Evolutionary conservation across 2,797 vertebrate species (phyloP).

Genomic region (Gallinago solitaria): DNA sequence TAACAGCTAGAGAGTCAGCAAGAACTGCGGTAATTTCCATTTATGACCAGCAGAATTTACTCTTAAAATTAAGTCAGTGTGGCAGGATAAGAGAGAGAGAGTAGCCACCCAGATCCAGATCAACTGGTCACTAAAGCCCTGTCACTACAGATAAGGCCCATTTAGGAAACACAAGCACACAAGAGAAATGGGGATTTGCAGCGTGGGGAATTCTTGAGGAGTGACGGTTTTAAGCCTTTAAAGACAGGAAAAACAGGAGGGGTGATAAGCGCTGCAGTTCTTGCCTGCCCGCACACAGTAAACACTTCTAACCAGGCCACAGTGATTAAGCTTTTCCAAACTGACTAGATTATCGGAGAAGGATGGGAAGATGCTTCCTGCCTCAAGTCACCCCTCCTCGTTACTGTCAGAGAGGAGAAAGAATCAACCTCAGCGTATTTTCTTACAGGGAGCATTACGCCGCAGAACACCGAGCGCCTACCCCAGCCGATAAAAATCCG

Average conservation of each 20-base stretch:
- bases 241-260: constrained; percentile 34
- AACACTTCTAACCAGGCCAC: neutral
- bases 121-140: neutral
- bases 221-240: constrained; percentile 14
- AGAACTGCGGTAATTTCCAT: constrained; percentile 7
- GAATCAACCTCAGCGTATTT: neutral
- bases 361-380: constrained; percentile 34
- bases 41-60: constrained; percentile 13
- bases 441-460: neutral
- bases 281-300: neutral
- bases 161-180: neutral
- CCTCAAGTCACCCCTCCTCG: neutral
- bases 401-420: neutral
- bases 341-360: neutral
- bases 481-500: neutral
- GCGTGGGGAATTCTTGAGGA: neutral
- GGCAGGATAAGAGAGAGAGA: neutral
- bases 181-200: neutral
- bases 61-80: constrained; percentile 32
- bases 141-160: constrained; percentile 2
- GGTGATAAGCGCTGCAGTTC: neutral
- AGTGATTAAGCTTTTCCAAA: constrained; percentile 27
- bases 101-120: neutral
- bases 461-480: neutral
- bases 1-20: neutral